Base-by-base conservation (phyloP, 1,140 invertebrate species). In the Scaptomyza hsui region DNA sequence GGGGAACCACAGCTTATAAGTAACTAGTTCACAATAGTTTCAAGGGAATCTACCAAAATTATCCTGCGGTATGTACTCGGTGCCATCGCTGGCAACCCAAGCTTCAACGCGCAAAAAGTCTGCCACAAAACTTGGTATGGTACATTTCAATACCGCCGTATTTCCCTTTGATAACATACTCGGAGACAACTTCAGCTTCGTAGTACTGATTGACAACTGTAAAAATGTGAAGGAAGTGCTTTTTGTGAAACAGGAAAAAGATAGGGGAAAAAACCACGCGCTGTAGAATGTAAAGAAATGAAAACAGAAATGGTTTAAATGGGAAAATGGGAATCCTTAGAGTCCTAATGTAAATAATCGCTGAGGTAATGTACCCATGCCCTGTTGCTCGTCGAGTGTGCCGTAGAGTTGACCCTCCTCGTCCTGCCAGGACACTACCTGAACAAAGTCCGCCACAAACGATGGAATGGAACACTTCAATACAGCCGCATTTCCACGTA, bases 131-230 rank as follows among this genome's bases (percentile, higher is more conserved):
- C 95, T 96, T 13, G 97, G 98, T 77, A 98, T 97, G 75, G 95
- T 96, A 91, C 97, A 98, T 92, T 97, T 98, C 39, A 98, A 92
- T 48, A 98, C 95, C 16, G 97, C 97, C 44, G 97, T 96, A 92
- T 98, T 98, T 98, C 51, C 97, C 97, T 59, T 96, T 94, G 83
- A 98, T 98, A 21, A 98, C 96, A 92, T 98, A 98, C 85, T 97
- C 97, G 39, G 97, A 97, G n/a, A 97, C 95, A 51, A 97, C 96
- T 92, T 97, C 96, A 16, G 97, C 95, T 91, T 97, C 96, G 92
- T 98, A 98, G 91, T 96, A 95, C 91, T 97, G 96, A 86, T 95
- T 96, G 29, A 98, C 96, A 90, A 98, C 97, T 91, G 78, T 5
- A 76, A 83, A 79, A 49, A 69, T 39, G 55, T 29, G 9, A 19